Evolutionary conservation across 37 sponge, comb jelly and placozoan species (phyloP).

Genomic region (Bolinopsis microptera): DNA sequence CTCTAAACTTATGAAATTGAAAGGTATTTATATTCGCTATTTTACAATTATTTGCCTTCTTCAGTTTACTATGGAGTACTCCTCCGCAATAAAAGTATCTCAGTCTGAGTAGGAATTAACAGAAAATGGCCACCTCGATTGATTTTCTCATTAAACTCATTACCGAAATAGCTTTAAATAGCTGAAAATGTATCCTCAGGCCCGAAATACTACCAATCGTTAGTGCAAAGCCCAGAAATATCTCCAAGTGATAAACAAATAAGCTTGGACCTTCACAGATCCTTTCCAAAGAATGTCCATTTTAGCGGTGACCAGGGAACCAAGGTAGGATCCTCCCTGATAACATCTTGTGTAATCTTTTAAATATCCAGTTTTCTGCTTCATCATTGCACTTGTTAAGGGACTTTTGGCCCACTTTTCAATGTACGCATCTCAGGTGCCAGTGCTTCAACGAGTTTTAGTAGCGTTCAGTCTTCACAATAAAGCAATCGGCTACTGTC

Average conservation of each 20-base stretch:
- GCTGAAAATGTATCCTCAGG: no score
- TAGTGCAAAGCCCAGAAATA: constrained; percentile 60
- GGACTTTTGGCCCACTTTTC: no score
- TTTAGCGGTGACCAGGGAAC: constrained; percentile 38
- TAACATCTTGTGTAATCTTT: no score
- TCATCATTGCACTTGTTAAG: no score
- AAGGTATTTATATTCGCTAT: constrained; percentile 30
- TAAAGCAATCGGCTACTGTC: constrained; percentile 59
- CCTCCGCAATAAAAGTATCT: no score
- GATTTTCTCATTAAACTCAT: background rate
- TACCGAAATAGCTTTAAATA: background rate
- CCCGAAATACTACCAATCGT: constrained; percentile 54
- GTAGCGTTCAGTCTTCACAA: constrained; percentile 65
- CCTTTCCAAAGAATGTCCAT: constrained; percentile 32
- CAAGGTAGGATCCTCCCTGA: background rate
- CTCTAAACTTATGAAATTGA: constrained; percentile 17
- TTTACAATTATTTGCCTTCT: no score
- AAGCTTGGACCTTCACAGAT: constrained; percentile 20
- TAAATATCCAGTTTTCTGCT: no score
- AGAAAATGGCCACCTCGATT: no score
- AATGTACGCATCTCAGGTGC: no score
- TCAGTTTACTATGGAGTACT: no score
- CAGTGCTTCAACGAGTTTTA: constrained; percentile 36
- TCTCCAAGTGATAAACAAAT: constrained; percentile 55
- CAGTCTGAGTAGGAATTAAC: no score